Evolutionary conservation across 2,888 invertebrate genomes (phyloP).

Genomic region (Iselma pallidipennis): DNA sequence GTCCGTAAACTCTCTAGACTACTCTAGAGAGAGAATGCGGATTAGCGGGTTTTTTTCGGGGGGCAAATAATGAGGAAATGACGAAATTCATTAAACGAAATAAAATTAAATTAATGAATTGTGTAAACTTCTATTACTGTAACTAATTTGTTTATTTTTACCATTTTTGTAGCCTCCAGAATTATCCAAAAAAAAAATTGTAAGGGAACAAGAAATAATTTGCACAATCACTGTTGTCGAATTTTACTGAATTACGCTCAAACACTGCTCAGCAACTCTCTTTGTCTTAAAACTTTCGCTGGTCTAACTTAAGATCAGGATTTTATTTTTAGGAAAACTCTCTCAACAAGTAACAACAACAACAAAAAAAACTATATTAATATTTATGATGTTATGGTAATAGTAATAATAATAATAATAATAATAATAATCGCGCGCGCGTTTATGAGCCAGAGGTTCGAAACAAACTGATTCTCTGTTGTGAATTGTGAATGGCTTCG

Average conservation of each 20-base stretch:
- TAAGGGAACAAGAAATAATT: background rate
- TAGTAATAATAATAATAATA: too few species aligned
- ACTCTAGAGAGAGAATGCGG: too few species aligned
- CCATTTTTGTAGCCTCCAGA: background rate
- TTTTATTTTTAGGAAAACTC: background rate
- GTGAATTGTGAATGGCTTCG: background rate
- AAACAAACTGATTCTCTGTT: background rate
- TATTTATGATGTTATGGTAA: slow-evolving; percentile 1
- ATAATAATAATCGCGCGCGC: slow-evolving; percentile 1
- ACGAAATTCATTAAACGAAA: slow-evolving; percentile 9
- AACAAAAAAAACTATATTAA: background rate
- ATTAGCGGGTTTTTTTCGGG: too few species aligned
- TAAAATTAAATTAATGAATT: slow-evolving; percentile 4
- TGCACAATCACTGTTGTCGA: too few species aligned
- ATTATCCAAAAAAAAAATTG: background rate
- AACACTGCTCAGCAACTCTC: background rate
- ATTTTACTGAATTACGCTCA: too few species aligned
- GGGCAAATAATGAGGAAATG: slow-evolving; percentile 7
- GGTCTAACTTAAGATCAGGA: background rate
- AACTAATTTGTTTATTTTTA: too few species aligned
- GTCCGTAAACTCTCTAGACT: background rate
- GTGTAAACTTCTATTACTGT: too few species aligned
- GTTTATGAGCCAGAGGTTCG: background rate
- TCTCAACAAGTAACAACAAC: background rate
- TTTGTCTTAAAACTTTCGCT: background rate